A percentile compares a stretch with the other conserved stretches of the same genome.
phyloP scores from a whole-genome alignment of 1,140 invertebrate genomes.

The Drosophila athabasca region DNA sequence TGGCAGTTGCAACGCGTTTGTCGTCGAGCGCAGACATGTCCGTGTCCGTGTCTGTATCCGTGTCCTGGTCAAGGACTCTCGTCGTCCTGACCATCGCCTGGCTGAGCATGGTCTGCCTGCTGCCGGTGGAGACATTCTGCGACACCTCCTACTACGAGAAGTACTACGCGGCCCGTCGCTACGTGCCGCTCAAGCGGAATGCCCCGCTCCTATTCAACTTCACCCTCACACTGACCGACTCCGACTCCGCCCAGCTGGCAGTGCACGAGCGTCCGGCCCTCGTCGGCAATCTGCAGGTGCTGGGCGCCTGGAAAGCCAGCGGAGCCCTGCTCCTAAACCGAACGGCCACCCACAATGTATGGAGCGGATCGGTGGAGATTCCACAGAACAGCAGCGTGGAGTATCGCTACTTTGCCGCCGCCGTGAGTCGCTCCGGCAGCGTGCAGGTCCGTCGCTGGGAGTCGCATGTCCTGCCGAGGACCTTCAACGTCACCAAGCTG shows the following conservation, averaged over 20 bases:
- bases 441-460: constrained; percentile 91
- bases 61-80: constrained; percentile 48
- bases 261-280: constrained; percentile 59
- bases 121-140: constrained; percentile 68
- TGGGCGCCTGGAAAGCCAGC: constrained; percentile 64
- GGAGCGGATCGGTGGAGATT: constrained; percentile 83
- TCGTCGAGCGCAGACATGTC: constrained; percentile 34
- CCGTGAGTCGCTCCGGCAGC: constrained; percentile 31
- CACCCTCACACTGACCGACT: constrained; percentile 39
- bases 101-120: constrained; percentile 59
- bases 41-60: constrained; percentile 3
- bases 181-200: constrained; percentile 70
- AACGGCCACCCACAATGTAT: constrained; percentile 75
- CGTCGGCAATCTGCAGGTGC: constrained; percentile 54
- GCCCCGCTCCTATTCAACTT: constrained; percentile 66
- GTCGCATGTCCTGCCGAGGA: constrained; percentile 87
- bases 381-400: constrained; percentile 86
- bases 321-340: constrained; percentile 67
- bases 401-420: constrained; percentile 87
- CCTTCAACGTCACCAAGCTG: constrained; percentile 87
- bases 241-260: constrained; percentile 14
- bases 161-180: constrained; percentile 73
- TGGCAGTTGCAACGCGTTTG: constrained; percentile 28
- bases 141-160: constrained; percentile 82
- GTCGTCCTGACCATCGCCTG: constrained; percentile 46